Percentiles rank a stretch among this genome's conserved stretches.
These are phyloP conservation scores for Lithosia quadra DNA, from an alignment of 2,888 invertebrate species.

Conservation along the genomic window DNA sequence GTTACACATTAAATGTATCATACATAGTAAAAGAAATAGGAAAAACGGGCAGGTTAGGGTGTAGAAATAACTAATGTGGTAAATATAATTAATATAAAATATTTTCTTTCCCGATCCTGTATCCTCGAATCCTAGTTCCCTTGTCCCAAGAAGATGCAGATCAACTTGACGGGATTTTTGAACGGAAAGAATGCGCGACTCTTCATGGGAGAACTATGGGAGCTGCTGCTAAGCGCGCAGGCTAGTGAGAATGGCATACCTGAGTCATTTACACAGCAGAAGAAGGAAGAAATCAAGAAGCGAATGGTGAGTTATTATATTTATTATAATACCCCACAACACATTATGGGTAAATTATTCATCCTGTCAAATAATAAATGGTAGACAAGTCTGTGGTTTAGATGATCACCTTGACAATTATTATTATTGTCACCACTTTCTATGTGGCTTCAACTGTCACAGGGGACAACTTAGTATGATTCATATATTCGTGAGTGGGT, in stretches of 20 bases:
- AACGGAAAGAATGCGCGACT: constrained; percentile 98
- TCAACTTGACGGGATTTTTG: constrained; percentile 99
- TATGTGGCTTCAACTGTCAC: no score
- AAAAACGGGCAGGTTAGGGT: constrained; percentile 54
- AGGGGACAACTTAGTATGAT: no score
- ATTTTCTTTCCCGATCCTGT: constrained; percentile 80
- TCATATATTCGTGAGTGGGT: no score
- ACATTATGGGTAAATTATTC: background rate
- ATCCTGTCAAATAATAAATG: background rate
- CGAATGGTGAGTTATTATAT: constrained; percentile 88
- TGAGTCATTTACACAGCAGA: constrained; percentile 96
- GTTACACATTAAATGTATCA: constrained; percentile 33
- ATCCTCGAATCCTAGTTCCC: constrained; percentile 91
- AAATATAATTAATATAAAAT: constrained; percentile 64
- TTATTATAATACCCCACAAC: background rate
- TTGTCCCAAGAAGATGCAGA: constrained; percentile 99
- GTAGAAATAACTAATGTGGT: constrained; percentile 47
- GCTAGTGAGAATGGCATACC: constrained; percentile 98
- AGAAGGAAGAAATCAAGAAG: constrained; percentile 98
- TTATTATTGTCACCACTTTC: no score
- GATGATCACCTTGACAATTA: no score
- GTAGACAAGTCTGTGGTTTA: no score
- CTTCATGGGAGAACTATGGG: constrained; percentile 99
- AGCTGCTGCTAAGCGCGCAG: constrained; percentile 97
- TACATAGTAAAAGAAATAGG: constrained; percentile 23